A percentile compares a stretch with the other conserved stretches of the same genome.
Evolutionary conservation across 92 coral and sea anemone species (phyloP).

Genomic region (Montipora capitata): DNA sequence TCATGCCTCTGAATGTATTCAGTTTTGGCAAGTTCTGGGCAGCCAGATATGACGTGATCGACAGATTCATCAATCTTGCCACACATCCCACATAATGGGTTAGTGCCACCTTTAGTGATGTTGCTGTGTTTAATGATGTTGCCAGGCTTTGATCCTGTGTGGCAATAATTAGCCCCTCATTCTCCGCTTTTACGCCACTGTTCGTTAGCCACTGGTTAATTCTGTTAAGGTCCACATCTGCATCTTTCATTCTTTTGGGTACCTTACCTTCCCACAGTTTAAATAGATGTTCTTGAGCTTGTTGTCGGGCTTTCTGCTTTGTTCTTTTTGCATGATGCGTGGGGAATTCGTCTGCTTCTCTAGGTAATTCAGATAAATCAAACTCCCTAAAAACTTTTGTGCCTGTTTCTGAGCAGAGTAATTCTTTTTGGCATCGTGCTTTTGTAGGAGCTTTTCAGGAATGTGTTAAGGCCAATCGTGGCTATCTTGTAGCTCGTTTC

Average conservation of each 20-base stretch:
- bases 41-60: no score
- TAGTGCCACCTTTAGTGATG: neutral
- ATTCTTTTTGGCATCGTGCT: neutral
- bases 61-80: neutral
- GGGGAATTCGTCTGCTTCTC: no score
- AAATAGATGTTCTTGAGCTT: no score
- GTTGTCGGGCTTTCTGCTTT: neutral
- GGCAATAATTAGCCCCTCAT: neutral
- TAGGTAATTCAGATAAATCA: no score
- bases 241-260: neutral
- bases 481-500: slow-evolving; percentile 8
- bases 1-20: no score
- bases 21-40: no score
- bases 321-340: no score
- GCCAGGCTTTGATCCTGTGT: neutral
- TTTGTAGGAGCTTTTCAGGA: neutral
- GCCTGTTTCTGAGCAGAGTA: neutral
- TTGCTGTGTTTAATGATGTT: neutral
- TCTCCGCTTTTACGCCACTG: slow-evolving; percentile 27
- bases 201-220: slow-evolving; percentile 3
- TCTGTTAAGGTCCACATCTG: slow-evolving; percentile 21
- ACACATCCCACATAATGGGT: slow-evolving; percentile 24
- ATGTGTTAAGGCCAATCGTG: neutral
- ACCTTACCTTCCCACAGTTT: slow-evolving; percentile 1
- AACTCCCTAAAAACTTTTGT: no score